Evolutionary conservation across 2,797 vertebrate species (phyloP).

Genomic region (Tokudaia muenninki): DNA sequence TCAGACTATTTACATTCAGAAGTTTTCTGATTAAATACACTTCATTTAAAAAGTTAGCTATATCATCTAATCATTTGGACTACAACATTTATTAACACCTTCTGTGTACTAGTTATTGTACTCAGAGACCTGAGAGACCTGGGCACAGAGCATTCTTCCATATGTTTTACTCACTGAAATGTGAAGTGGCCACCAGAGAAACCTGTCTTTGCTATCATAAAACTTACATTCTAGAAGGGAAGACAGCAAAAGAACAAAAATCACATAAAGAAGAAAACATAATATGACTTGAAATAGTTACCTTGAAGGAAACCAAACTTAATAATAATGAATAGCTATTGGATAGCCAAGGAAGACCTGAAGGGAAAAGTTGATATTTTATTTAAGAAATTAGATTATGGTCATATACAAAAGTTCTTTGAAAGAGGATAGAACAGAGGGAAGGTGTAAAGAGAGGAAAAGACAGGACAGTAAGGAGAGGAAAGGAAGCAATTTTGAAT

Average conservation of each 20-base stretch:
- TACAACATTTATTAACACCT: not conserved
- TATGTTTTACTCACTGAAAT: not conserved
- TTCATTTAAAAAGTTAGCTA: not conserved
- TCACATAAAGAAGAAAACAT: not conserved
- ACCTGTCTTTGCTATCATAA: not conserved
- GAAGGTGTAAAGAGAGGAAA: not conserved
- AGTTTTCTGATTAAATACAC: not conserved
- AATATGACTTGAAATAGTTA: not conserved
- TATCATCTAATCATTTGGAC: not conserved
- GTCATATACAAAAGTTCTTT: not conserved
- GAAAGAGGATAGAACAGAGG: not conserved
- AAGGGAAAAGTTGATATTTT: not conserved
- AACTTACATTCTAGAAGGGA: not conserved
- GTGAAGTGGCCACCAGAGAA: not conserved
- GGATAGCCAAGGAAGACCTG: not conserved
- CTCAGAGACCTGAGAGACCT: not conserved
- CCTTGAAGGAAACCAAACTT: not conserved
- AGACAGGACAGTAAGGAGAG: not conserved
- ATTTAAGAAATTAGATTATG: not conserved
- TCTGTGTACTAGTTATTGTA: not conserved
- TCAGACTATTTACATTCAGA: not conserved
- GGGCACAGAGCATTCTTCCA: accelerated
- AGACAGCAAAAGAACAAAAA: not conserved
- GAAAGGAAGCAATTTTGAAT: not conserved
- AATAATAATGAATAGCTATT: not conserved